These are phyloP conservation scores for Lethenteron camtschaticum DNA, from an alignment of 2,113 vertebrate species.

Conservation along the genomic window DNA sequence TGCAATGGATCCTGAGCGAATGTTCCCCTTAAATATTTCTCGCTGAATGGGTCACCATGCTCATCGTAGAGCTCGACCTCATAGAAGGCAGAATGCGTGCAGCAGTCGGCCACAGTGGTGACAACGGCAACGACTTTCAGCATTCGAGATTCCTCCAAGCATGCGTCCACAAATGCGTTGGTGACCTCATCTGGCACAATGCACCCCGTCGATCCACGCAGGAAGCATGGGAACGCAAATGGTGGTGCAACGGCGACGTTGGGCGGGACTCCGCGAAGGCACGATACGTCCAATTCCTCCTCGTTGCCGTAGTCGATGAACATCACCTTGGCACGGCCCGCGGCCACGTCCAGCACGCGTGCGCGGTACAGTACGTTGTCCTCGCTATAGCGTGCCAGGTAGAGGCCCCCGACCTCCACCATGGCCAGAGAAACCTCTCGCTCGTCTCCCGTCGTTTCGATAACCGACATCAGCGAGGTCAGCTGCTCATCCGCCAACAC, in stretches of 20 bases:
- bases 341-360: background rate
- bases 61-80: too few species aligned
- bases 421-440: background rate
- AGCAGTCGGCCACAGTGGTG: too few species aligned
- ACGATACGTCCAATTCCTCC: background rate
- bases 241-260: background rate
- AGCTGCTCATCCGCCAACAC: background rate
- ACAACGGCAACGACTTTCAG: too few species aligned
- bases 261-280: background rate
- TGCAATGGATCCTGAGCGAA: too few species aligned
- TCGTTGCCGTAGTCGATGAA: background rate
- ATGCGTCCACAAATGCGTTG: too few species aligned
- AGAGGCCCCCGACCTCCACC: background rate
- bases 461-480: background rate
- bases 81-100: too few species aligned
- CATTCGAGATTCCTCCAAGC: too few species aligned
- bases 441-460: background rate
- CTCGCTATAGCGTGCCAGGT: constrained; percentile 2
- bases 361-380: background rate
- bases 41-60: too few species aligned
- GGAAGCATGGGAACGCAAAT: constrained; percentile 1
- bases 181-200: too few species aligned
- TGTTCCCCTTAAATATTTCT: too few species aligned
- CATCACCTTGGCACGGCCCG: background rate
- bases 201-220: background rate